These are phyloP conservation scores for Bradysia coprophila DNA, from an alignment of 1,140 invertebrate genomes.

Conservation along the genomic window DNA sequence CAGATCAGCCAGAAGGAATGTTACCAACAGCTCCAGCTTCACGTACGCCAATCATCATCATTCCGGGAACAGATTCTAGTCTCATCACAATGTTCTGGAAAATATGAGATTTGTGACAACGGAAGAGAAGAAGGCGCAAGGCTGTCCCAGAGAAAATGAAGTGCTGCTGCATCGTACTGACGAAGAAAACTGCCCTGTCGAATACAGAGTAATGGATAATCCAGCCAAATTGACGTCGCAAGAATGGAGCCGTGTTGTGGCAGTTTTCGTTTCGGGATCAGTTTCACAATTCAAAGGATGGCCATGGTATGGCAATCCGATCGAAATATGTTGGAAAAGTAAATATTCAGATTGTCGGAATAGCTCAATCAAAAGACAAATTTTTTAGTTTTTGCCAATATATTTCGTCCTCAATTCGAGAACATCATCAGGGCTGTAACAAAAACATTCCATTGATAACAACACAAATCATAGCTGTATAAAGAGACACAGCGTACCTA, in stretches of 20 bases:
- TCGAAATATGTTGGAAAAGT: slow-evolving; percentile 93
- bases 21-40: slow-evolving; percentile 47
- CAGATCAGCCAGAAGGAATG: slow-evolving; percentile 20
- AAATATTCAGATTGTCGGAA: too few species aligned
- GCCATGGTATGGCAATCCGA: slow-evolving; percentile 96
- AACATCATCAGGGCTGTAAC: too few species aligned
- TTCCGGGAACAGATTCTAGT: too few species aligned
- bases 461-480: too few species aligned
- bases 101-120: slow-evolving; percentile 76
- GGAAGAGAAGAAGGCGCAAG: slow-evolving; percentile 76
- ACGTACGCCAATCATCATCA: slow-evolving; percentile 95
- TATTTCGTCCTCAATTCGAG: too few species aligned
- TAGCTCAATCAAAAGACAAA: too few species aligned
- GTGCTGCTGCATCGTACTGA: slow-evolving; percentile 47
- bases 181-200: slow-evolving; percentile 45
- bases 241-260: slow-evolving; percentile 97
- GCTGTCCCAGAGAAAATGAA: slow-evolving; percentile 79
- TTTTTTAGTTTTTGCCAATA: too few species aligned
- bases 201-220: slow-evolving; percentile 92
- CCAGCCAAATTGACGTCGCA: slow-evolving; percentile 72
- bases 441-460: too few species aligned
- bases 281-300: slow-evolving; percentile 99
- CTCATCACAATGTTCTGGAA: slow-evolving; percentile 89
- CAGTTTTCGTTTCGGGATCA: slow-evolving; percentile 96
- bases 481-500: too few species aligned